Percentiles rank a stretch among this genome's conserved stretches.
phyloP scores from a whole-genome alignment of 2,888 invertebrate genomes.

The Aradus depressus region DNA sequence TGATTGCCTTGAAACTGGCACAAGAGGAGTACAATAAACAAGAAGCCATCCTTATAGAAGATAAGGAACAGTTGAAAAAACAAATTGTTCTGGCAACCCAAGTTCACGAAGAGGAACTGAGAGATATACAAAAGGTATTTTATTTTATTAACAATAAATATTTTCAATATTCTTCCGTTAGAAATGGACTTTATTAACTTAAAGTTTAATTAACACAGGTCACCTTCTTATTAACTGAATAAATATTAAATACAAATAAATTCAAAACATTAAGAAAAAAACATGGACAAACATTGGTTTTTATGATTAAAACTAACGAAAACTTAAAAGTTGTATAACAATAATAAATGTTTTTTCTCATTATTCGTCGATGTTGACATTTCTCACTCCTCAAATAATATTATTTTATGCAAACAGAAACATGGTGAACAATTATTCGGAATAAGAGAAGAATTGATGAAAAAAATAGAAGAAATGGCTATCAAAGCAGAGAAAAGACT shows the following conservation, averaged over 20 bases:
- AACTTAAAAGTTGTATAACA: background rate
- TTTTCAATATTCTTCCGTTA: background rate
- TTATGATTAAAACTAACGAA: too few species aligned
- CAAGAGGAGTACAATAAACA: conserved; percentile 70
- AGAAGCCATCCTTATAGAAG: conserved; percentile 63
- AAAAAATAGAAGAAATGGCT: conserved; percentile 55
- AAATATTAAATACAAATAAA: background rate
- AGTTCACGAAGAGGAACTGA: conserved; percentile 48
- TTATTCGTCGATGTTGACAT: background rate
- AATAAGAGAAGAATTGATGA: conserved; percentile 51
- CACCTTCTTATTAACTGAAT: background rate
- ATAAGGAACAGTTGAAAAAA: conserved; percentile 56
- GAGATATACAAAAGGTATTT: conserved; percentile 18
- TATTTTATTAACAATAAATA: background rate
- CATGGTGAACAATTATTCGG: conserved; percentile 45
- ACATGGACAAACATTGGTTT: too few species aligned
- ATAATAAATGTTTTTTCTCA: background rate
- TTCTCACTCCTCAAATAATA: background rate
- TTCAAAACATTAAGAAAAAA: background rate
- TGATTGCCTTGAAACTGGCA: conserved; percentile 68
- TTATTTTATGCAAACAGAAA: conserved; percentile 33
- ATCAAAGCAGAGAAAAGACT: conserved; percentile 64
- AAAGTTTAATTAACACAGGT: too few species aligned
- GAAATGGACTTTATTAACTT: too few species aligned
- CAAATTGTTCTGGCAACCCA: conserved; percentile 57